Evolutionary conservation across 2,888 invertebrate species (phyloP).

Genomic region (Villa cingulata): DNA sequence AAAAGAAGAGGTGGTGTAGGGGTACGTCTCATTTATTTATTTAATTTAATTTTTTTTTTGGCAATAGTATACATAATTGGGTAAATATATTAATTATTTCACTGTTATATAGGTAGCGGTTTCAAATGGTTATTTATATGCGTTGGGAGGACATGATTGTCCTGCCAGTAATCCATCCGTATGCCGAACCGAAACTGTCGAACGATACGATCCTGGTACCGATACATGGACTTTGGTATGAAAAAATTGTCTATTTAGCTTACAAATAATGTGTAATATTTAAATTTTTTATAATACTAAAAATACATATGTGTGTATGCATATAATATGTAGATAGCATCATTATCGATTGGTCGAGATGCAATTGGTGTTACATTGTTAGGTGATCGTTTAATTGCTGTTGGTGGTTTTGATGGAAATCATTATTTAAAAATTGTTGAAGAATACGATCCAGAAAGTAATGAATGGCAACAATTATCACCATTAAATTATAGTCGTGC

Average conservation of each 20-base stretch:
- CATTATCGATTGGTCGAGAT: constrained; percentile 71
- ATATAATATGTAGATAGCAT: constrained; percentile 58
- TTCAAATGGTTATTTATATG: constrained; percentile 78
- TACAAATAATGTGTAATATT: no score
- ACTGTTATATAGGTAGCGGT: constrained; percentile 60
- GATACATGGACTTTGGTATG: constrained; percentile 69
- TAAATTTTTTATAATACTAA: no score
- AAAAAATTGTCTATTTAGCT: no score
- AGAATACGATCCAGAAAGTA: constrained; percentile 71
- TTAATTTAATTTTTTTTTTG: no score
- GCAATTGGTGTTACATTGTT: constrained; percentile 78
- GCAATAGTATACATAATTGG: no score
- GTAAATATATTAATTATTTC: no score
- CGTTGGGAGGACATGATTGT: constrained; percentile 87
- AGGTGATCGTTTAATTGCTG: constrained; percentile 58
- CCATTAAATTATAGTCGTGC: constrained; percentile 73
- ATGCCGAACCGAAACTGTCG: constrained; percentile 75
- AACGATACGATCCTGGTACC: constrained; percentile 64
- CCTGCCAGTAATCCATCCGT: constrained; percentile 77
- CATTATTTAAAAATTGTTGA: constrained; percentile 78
- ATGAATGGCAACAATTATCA: constrained; percentile 66
- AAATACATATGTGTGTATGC: no score
- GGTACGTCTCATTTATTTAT: no score
- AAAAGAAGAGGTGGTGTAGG: constrained; percentile 79
- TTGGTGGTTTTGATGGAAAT: constrained; percentile 86